These are phyloP conservation scores for Aphidius ervi DNA, from an alignment of 1,140 invertebrate genomes.

Conservation along the genomic window DNA sequence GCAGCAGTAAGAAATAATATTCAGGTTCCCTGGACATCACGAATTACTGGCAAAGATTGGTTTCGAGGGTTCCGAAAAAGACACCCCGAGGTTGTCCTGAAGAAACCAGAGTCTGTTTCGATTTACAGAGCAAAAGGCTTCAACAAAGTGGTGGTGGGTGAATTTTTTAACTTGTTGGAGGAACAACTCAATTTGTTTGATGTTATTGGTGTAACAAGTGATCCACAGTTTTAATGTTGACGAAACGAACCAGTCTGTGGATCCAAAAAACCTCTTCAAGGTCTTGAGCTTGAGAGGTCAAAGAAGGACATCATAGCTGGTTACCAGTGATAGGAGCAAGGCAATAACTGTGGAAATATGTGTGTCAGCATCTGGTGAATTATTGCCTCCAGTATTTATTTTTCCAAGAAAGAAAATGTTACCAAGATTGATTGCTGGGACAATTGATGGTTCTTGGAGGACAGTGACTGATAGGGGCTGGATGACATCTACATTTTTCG, in stretches of 20 bases:
- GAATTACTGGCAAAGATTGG: slow-evolving; percentile 32
- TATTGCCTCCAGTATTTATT: slow-evolving; percentile 35
- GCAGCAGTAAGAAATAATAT: too few species aligned
- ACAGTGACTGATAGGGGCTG: slow-evolving; percentile 20
- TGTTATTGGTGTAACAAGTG: too few species aligned
- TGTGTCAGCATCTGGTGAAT: slow-evolving; percentile 33
- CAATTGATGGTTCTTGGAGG: not conserved
- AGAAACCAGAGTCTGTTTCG: slow-evolving; percentile 33
- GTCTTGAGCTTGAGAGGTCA: slow-evolving; percentile 34
- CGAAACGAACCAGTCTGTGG: slow-evolving; percentile 32
- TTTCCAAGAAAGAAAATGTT: slow-evolving; percentile 28
- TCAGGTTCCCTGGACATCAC: too few species aligned
- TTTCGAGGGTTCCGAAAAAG: slow-evolving; percentile 29
- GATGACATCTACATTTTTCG: slow-evolving; percentile 27
- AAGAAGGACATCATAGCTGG: slow-evolving; percentile 34
- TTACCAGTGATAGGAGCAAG: slow-evolving; percentile 34
- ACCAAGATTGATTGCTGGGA: not conserved
- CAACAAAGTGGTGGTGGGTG: slow-evolving; percentile 33
- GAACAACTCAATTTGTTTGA: not conserved
- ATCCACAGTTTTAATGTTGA: slow-evolving; percentile 32
- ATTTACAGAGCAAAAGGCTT: slow-evolving; percentile 33
- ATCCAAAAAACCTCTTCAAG: slow-evolving; percentile 33
- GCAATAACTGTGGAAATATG: slow-evolving; percentile 31
- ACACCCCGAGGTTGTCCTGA: slow-evolving; percentile 31
- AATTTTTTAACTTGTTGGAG: slow-evolving; percentile 30